Evolutionary conservation across 2,113 vertebrate genomes (phyloP).

Genomic region (Hydrochoerus hydrochaeris): DNA sequence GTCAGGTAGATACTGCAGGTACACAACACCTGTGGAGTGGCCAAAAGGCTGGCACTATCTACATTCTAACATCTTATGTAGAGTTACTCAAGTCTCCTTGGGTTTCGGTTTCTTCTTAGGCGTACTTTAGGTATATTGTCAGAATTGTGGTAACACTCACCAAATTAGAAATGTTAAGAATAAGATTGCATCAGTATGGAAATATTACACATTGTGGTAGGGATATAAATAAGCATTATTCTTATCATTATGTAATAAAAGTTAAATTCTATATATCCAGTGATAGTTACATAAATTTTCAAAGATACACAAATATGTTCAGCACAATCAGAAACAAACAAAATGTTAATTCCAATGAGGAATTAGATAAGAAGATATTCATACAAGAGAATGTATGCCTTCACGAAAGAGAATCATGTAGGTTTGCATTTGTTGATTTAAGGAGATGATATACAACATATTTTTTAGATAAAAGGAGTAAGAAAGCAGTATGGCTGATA

Average conservation of each 20-base stretch:
- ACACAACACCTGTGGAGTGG: not conserved
- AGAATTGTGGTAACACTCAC: not conserved
- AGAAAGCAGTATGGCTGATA: not conserved
- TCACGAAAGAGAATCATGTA: not conserved
- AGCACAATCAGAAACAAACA: constrained; percentile 16
- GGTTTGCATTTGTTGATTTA: constrained; percentile 33
- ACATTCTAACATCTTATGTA: not conserved
- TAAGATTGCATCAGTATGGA: not conserved
- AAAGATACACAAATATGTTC: constrained; percentile 32
- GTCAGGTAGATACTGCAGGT: not conserved
- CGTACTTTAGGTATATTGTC: not conserved
- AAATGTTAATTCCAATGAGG: not conserved
- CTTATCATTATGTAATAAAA: constrained; percentile 10
- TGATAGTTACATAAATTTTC: not conserved
- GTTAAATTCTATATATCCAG: not conserved
- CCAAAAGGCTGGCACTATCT: not conserved
- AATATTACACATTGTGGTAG: not conserved
- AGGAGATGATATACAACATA: not conserved
- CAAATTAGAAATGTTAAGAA: not conserved
- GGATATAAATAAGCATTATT: not conserved
- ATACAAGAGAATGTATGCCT: not conserved
- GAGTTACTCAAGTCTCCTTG: not conserved
- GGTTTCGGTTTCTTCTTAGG: not conserved
- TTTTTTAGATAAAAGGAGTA: constrained; percentile 48
- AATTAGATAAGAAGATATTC: not conserved